These are phyloP conservation scores for Pithys albifrons DNA, from an alignment of 2,113 vertebrate species.

Conservation along the genomic window DNA sequence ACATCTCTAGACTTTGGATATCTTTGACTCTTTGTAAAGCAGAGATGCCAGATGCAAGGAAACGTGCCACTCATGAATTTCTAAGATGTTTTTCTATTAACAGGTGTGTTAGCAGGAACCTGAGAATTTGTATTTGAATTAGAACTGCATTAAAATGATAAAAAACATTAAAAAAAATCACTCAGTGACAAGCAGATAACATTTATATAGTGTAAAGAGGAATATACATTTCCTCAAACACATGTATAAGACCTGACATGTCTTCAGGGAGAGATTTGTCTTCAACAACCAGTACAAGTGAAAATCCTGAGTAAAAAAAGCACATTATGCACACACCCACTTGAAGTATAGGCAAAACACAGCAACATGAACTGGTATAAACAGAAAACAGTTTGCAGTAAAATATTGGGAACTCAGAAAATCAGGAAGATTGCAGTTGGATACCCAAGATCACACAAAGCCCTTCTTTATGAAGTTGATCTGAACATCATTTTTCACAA, in stretches of 20 bases:
- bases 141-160: background rate
- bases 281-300: background rate
- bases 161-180: background rate
- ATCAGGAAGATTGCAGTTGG: background rate
- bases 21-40: background rate
- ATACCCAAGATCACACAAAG: background rate
- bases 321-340: background rate
- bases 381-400: background rate
- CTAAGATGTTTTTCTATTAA: background rate
- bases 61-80: background rate
- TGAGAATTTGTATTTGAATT: background rate
- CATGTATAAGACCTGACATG: background rate
- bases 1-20: background rate
- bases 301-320: background rate
- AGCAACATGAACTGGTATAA: background rate
- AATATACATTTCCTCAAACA: background rate
- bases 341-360: background rate
- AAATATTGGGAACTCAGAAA: background rate
- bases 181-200: background rate
- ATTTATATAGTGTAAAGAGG: background rate
- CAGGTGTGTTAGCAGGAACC: background rate
- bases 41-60: background rate
- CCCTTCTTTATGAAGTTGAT: background rate
- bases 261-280: background rate
- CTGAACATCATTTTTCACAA: background rate